A percentile compares a stretch with the other conserved stretches of the same genome.
phyloP scores from a whole-genome alignment of 2,797 vertebrate genomes.

The Chaetophractus vellerosus region DNA sequence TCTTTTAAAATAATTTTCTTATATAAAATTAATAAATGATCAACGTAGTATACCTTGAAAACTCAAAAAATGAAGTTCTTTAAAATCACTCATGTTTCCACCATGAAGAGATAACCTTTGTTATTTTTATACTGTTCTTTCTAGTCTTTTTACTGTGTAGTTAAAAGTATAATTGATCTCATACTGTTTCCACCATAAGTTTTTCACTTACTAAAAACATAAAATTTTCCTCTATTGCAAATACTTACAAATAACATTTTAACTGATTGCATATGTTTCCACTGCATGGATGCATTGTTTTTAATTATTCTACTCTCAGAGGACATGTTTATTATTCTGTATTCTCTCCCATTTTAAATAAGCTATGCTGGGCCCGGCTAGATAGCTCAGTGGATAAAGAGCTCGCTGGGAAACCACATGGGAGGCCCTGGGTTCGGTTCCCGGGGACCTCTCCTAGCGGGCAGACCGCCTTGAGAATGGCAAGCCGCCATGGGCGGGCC shows the following conservation, averaged over 20 bases:
- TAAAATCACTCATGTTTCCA: background rate
- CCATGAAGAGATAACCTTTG: background rate
- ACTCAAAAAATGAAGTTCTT: background rate
- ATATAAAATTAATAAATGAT: background rate
- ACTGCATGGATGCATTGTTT: background rate
- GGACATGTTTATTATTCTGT: background rate
- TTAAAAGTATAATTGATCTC: background rate
- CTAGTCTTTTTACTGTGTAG: background rate
- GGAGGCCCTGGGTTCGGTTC: too few relatives aligned
- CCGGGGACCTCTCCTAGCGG: too few relatives aligned
- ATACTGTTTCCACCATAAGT: background rate
- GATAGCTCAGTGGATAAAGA: too few relatives aligned
- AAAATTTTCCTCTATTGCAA: background rate
- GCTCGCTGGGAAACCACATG: too few relatives aligned
- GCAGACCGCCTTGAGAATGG: too few relatives aligned
- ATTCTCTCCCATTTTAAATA: background rate
- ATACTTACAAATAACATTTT: background rate
- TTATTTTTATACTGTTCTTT: background rate
- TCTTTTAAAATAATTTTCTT: background rate
- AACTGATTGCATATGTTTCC: background rate
- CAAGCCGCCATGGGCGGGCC: too few relatives aligned
- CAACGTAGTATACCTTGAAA: background rate
- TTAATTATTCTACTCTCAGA: background rate
- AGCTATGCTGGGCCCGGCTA: too few relatives aligned
- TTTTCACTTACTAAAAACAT: background rate